These are phyloP conservation scores for Lampris megalopsis DNA, from an alignment of 2,113 vertebrate species.

Conservation along the genomic window DNA sequence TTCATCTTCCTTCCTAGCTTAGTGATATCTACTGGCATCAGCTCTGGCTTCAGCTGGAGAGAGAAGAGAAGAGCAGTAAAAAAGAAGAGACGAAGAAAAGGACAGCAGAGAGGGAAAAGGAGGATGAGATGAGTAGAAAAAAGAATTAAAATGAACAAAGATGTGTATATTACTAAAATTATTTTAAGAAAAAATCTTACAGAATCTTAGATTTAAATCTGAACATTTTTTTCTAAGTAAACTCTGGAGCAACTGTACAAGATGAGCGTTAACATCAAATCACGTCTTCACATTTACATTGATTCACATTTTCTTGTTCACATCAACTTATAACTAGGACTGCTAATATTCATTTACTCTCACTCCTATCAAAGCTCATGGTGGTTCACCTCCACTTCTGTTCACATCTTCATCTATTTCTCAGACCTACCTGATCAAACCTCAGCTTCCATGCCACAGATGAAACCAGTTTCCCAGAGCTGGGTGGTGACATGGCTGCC, in stretches of 20 bases:
- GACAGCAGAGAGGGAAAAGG: background rate
- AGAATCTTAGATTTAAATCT: no score
- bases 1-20: conserved; percentile 93
- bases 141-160: background rate
- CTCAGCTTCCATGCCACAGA: conserved; percentile 95
- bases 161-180: background rate
- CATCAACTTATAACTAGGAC: no score
- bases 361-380: no score
- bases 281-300: no score
- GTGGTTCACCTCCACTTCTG: no score
- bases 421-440: conserved; percentile 89
- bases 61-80: background rate
- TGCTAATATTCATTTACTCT: no score
- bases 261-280: no score
- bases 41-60: conserved; percentile 92
- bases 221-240: no score
- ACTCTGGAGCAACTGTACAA: no score
- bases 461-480: conserved; percentile 94
- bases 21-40: conserved; percentile 89
- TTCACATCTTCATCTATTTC: conserved; percentile 16
- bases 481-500: conserved; percentile 89
- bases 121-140: no score
- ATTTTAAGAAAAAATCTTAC: no score
- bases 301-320: no score
- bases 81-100: background rate